A percentile compares a stretch with the other conserved stretches of the same genome.
Conservation (phyloP, 2,888 invertebrate genomes). For the Phyllotreta cruciferae region DNA sequence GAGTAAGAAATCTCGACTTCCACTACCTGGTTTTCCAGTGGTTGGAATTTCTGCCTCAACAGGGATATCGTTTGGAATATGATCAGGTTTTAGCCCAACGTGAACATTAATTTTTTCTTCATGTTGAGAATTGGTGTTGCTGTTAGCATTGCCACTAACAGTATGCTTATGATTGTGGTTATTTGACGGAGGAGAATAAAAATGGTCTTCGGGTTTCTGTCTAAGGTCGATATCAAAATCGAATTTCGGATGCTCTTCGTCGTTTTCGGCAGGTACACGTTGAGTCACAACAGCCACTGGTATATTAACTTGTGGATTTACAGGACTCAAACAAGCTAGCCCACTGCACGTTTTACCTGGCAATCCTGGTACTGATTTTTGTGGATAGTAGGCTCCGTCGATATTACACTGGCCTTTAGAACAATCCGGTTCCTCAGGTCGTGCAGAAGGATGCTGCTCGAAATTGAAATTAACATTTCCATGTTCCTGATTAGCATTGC, state of each 20-base stretch:
- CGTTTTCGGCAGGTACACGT: not conserved
- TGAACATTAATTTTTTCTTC: slow-evolving; percentile 9
- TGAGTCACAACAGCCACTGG: not conserved
- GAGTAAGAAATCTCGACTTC: slow-evolving; percentile 19
- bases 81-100: slow-evolving; percentile 1
- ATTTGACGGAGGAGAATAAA: too few relatives aligned
- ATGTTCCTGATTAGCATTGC: slow-evolving; percentile 5
- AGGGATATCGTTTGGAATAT: not conserved
- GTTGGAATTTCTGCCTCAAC: not conserved
- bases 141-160: not conserved
- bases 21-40: not conserved
- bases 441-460: not conserved
- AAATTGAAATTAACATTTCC: slow-evolving; percentile 4
- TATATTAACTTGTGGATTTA: slow-evolving; percentile 4
- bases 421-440: slow-evolving; percentile 2
- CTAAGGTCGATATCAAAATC: slow-evolving; percentile 11
- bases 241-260: not conserved
- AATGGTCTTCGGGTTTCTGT: not conserved
- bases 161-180: too few relatives aligned
- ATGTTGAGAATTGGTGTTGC: slow-evolving; percentile 1
- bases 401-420: slow-evolving; percentile 17
- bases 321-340: slow-evolving; percentile 1
- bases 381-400: slow-evolving; percentile 2
- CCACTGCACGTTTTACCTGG: slow-evolving; percentile 21
- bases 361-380: slow-evolving; percentile 1